Conservation (phyloP, 2,797 vertebrate species). For the Spatula clypeata region DNA sequence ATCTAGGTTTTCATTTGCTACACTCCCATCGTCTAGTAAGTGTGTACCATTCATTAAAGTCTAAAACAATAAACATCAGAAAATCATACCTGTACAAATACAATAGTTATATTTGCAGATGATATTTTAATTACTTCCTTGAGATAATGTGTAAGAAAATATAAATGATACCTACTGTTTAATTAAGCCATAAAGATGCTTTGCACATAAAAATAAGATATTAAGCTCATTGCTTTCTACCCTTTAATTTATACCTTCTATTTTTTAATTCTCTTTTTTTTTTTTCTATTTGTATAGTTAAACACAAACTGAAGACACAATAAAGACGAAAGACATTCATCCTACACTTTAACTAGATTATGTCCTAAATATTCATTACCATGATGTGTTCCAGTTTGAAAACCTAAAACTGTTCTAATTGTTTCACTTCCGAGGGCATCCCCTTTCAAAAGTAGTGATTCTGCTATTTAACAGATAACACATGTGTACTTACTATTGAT, state of each 20-base stretch:
- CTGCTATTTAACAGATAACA: slow-evolving; percentile 76
- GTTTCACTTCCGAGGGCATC: slow-evolving; percentile 71
- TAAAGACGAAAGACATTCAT: background rate
- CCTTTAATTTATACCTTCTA: background rate
- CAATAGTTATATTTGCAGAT: background rate
- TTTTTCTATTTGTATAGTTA: background rate
- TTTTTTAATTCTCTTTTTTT: background rate
- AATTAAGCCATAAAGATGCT: background rate
- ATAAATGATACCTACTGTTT: background rate
- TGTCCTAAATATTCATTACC: slow-evolving; percentile 40
- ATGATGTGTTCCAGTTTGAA: slow-evolving; percentile 69
- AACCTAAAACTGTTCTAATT: slow-evolving; percentile 67
- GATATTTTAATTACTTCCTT: background rate
- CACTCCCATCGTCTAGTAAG: background rate
- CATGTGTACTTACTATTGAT: slow-evolving; percentile 56
- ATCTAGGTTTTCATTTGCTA: background rate
- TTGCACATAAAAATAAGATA: background rate
- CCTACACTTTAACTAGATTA: slow-evolving; percentile 36
- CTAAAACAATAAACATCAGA: background rate
- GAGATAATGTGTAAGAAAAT: background rate
- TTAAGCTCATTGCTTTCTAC: background rate
- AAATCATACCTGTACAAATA: background rate
- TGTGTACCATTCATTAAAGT: background rate
- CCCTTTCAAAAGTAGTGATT: slow-evolving; percentile 67
- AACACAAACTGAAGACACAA: background rate